Percentiles rank a stretch among this genome's conserved stretches.
Evolutionary conservation across 2,888 invertebrate species (phyloP).

Genomic region (Clanis bilineata): DNA sequence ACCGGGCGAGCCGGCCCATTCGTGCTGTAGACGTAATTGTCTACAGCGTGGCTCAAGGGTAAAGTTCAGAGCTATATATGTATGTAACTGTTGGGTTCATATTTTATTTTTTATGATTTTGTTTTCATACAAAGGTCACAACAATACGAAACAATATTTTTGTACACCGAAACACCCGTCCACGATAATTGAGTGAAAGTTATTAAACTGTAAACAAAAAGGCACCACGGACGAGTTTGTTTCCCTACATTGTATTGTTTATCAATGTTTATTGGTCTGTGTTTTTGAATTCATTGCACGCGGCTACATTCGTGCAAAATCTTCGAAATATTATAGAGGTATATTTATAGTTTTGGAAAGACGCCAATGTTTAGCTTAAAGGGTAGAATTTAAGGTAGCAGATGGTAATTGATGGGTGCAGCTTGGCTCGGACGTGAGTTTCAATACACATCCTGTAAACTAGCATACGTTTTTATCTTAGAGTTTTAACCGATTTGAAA

Average conservation of each 20-base stretch:
- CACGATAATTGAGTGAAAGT: conserved; percentile 5
- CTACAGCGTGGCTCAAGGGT: too few species aligned
- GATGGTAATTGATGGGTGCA: not conserved
- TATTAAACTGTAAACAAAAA: conserved; percentile 1
- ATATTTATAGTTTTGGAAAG: not conserved
- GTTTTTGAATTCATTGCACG: not conserved
- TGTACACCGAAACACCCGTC: not conserved
- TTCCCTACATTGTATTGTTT: not conserved
- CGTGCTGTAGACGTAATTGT: too few species aligned
- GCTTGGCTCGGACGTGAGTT: not conserved
- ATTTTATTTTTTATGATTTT: too few species aligned
- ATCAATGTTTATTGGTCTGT: conserved; percentile 2
- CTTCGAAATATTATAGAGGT: not conserved
- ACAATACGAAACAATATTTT: not conserved
- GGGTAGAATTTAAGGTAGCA: not conserved
- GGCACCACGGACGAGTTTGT: not conserved
- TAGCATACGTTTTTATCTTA: not conserved
- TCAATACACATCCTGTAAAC: not conserved
- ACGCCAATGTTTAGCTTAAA: conserved; percentile 1
- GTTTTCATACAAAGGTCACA: not conserved
- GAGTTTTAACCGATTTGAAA: not conserved
- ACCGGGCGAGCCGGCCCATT: too few species aligned
- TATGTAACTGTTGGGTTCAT: too few species aligned
- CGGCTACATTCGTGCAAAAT: not conserved
- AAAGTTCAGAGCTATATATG: too few species aligned